phyloP scores from a whole-genome alignment of 2,888 invertebrate species.

The Chouioia cunea region DNA sequence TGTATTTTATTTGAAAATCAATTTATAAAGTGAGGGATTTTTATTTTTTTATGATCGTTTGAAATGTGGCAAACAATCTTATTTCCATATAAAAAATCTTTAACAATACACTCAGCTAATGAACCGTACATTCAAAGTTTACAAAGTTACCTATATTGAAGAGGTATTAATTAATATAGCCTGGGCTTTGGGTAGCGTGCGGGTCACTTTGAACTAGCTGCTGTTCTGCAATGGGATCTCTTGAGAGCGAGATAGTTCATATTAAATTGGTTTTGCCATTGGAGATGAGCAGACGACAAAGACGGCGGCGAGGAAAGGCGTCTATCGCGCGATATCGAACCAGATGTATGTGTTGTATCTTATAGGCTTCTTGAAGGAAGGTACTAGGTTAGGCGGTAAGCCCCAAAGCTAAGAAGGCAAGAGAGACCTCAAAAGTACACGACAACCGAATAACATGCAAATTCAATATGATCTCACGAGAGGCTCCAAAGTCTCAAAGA shows the following conservation, averaged over 20 bases:
- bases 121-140: no score
- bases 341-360: neutral
- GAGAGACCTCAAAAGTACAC: conserved; percentile 50
- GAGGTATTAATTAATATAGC: no score
- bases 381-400: neutral
- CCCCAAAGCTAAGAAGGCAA: neutral
- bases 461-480: conserved; percentile 55
- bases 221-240: neutral
- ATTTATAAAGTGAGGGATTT: no score
- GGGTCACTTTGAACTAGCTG: no score
- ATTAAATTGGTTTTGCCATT: conserved; percentile 11
- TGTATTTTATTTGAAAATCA: no score
- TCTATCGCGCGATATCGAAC: neutral
- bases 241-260: conserved; percentile 4
- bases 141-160: no score
- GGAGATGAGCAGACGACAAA: no score
- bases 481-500: conserved; percentile 26
- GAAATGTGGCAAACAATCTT: no score
- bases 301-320: neutral
- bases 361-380: neutral
- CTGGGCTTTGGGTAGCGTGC: no score
- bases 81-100: no score
- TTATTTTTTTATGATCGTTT: no score
- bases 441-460: conserved; percentile 60
- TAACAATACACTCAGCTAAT: no score